Percentiles rank a stretch among this genome's conserved stretches.
Conservation (phyloP, 2,113 vertebrate genomes). For the Myrmecophaga tridactyla region DNA sequence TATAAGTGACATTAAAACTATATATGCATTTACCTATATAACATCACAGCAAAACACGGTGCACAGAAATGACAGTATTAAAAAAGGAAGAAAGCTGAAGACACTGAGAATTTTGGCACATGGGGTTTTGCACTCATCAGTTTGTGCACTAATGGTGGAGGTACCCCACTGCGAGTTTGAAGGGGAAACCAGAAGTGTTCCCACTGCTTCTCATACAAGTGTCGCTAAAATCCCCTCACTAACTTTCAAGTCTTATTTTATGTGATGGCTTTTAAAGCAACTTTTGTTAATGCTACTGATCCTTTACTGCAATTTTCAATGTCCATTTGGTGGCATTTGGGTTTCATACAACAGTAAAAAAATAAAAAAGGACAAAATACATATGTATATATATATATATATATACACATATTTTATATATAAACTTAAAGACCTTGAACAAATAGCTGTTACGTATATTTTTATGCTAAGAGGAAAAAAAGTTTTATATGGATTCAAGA, state of each 20-base stretch:
- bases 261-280: slow-evolving; percentile 96
- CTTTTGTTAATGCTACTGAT: slow-evolving; percentile 92
- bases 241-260: slow-evolving; percentile 93
- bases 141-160: slow-evolving; percentile 89
- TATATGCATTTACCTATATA: slow-evolving; percentile 99
- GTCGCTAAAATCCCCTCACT: slow-evolving; percentile 86
- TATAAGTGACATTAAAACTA: slow-evolving; percentile 99
- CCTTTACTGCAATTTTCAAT: slow-evolving; percentile 88
- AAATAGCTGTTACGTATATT: slow-evolving; percentile 98
- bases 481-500: slow-evolving; percentile 97
- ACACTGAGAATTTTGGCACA: slow-evolving; percentile 98
- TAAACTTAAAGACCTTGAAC: slow-evolving; percentile 99
- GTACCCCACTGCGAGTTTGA: slow-evolving; percentile 90
- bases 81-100: slow-evolving; percentile 91
- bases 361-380: slow-evolving; percentile 79
- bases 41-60: slow-evolving; percentile 99
- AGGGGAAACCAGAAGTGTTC: slow-evolving; percentile 83
- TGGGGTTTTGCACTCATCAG: slow-evolving; percentile 95
- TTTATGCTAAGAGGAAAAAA: slow-evolving; percentile 92
- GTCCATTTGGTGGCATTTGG: slow-evolving; percentile 93
- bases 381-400: no score
- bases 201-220: slow-evolving; percentile 80
- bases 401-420: slow-evolving; percentile 92
- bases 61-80: slow-evolving; percentile 92
- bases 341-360: no score